A percentile compares a stretch with the other conserved stretches of the same genome.
These are phyloP conservation scores for Abscondita cerata DNA, from an alignment of 2,888 invertebrate genomes.

Conservation along the genomic window DNA sequence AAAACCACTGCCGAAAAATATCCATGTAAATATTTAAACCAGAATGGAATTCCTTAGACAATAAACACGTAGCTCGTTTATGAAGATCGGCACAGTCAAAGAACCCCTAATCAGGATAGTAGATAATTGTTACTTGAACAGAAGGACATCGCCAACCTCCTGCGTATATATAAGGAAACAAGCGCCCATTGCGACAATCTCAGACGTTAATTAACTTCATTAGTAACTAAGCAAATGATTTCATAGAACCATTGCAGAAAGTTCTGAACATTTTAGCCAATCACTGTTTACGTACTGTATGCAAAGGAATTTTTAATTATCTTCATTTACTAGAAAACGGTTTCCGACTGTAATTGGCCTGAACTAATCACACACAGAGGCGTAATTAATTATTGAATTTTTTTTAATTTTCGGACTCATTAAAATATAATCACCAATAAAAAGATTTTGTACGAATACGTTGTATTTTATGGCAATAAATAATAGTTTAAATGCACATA, in stretches of 20 bases:
- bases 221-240: conserved; percentile 46
- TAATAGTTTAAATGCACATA: neutral
- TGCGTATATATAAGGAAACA: conserved; percentile 39
- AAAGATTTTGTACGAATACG: neutral
- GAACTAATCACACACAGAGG: conserved; percentile 17
- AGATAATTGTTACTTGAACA: conserved; percentile 46
- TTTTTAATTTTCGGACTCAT: neutral
- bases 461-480: neutral
- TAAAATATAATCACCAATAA: conserved; percentile 3
- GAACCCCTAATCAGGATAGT: conserved; percentile 46
- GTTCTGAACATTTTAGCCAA: conserved; percentile 25
- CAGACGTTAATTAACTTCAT: conserved; percentile 48
- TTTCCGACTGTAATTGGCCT: conserved; percentile 25
- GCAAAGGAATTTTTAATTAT: conserved; percentile 29
- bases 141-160: conserved; percentile 31
- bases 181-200: conserved; percentile 49
- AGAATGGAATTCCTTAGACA: conserved; percentile 32
- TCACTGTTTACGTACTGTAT: conserved; percentile 23
- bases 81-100: conserved; percentile 33
- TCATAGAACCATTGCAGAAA: conserved; percentile 46
- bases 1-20: neutral
- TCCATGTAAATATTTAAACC: conserved; percentile 20
- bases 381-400: conserved; percentile 17
- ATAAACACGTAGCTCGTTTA: conserved; percentile 35
- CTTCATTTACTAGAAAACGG: conserved; percentile 25